These are phyloP conservation scores for Tanypteryx hageni DNA, from an alignment of 2,888 invertebrate species.

Conservation along the genomic window DNA sequence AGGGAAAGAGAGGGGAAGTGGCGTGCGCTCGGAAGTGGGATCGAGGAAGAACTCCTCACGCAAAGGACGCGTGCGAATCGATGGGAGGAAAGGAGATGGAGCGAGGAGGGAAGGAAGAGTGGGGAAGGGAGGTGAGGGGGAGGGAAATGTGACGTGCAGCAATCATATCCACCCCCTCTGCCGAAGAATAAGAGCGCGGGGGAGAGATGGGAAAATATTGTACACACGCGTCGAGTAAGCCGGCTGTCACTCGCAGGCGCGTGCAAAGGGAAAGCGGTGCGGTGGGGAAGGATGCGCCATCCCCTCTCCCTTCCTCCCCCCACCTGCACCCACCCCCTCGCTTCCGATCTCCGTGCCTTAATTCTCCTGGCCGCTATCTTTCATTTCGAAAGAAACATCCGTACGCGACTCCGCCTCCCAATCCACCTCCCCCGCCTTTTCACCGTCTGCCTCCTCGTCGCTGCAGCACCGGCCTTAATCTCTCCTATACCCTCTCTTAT, in stretches of 20 bases:
- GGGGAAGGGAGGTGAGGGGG: not conserved
- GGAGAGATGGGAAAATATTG: conserved; percentile 26
- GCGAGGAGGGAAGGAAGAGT: not conserved
- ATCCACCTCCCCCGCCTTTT: not conserved
- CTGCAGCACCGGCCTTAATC: conserved; percentile 1
- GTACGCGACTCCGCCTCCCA: too few relatives aligned
- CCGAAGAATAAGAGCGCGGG: not conserved
- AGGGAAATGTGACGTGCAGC: conserved; percentile 40
- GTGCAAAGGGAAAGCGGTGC: not conserved
- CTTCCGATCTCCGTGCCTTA: too few relatives aligned
- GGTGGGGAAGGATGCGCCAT: too few relatives aligned
- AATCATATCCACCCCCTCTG: not conserved
- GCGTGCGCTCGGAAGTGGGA: not conserved
- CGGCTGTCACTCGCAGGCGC: conserved; percentile 52
- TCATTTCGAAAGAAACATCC: too few relatives aligned
- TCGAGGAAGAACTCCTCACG: not conserved
- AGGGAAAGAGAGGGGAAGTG: too few relatives aligned
- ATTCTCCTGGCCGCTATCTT: too few relatives aligned
- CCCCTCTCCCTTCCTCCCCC: not conserved
- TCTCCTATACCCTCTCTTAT: not conserved
- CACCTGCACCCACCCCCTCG: too few relatives aligned
- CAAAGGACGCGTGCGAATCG: too few relatives aligned
- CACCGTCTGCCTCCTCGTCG: not conserved
- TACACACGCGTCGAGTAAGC: conserved; percentile 15
- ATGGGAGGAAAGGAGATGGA: not conserved